Evolutionary conservation across 2,113 vertebrate species (phyloP), one percentile per base, ranked within the genome.

Genomic region (Mixornis gularis): DNA sequence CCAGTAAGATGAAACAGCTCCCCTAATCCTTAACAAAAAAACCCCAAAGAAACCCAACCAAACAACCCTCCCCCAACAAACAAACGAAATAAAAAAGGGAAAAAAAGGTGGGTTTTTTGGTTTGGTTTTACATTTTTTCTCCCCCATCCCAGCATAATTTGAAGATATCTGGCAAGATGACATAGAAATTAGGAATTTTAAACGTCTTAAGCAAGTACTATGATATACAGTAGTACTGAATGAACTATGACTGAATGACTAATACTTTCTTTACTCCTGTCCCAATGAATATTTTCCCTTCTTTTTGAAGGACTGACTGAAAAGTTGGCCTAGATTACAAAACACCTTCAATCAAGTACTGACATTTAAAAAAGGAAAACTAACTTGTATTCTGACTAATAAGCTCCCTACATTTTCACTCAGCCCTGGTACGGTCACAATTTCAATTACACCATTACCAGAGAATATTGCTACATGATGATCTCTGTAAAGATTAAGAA

Each of bases 261-360:
- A 56, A 27, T 27, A 58, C 51, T 89, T 56, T 44, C 15, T 13
- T 19, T 49, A 32, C 18, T 69, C 66, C 32, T 73, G 30, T 56
- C 18, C 52, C n/a, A 40, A 93, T 59, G 60, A 55, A 51, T 91
- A 68, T 91, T 80, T 73, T 74, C 60, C 58, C 32, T 56, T 60
- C 18, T 64, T 92, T 95, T 69, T 43, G 32, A 74, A 88, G 90
- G 36, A 63, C 24, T 65, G 63, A 66, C 36, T 91, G 65, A 92
- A 87, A 78, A 80, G 10, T 24, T 85, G 56, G 34, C 48, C 41
- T 62, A 85, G 38, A 93, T 91, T 96, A 77, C 46, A 29, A 85
- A 46, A 51, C 60, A 74, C 80, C 49, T 84, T 91, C 83, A 97
- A 97, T 96, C 30, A 60, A 94, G 89, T 21, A 92, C 91, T 96